Evolutionary conservation across 2,888 invertebrate species (phyloP).

Genomic region (Panzeria rudis): DNA sequence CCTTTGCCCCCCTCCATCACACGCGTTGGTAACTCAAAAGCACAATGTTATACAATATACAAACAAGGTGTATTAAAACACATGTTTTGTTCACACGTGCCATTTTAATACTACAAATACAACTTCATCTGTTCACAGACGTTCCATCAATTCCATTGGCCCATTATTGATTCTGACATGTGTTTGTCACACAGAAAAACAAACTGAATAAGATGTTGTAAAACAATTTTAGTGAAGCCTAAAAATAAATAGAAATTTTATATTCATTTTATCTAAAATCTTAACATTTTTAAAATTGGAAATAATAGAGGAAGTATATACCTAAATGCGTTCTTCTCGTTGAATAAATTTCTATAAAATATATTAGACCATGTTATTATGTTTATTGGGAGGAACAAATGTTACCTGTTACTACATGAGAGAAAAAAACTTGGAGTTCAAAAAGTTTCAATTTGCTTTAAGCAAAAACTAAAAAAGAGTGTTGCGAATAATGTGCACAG

Average conservation of each 20-base stretch:
- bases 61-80: background rate
- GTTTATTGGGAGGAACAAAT: no score
- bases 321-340: background rate
- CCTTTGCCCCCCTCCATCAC: background rate
- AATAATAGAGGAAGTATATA: background rate
- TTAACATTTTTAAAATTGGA: background rate
- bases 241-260: constrained; percentile 2
- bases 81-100: constrained; percentile 2
- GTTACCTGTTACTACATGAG: no score
- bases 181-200: constrained; percentile 17
- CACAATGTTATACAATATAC: background rate
- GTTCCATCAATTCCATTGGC: constrained; percentile 8
- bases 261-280: background rate
- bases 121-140: constrained; percentile 12
- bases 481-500: no score
- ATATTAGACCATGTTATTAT: no score
- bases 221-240: background rate
- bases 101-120: background rate
- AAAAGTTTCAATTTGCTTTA: no score
- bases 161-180: constrained; percentile 32
- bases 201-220: background rate
- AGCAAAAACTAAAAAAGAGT: no score
- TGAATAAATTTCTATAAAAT: no score
- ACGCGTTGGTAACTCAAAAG: background rate
- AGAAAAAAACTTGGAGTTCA: no score